Conservation (phyloP, 2,888 invertebrate species). For the Heliconius hortense region DNA sequence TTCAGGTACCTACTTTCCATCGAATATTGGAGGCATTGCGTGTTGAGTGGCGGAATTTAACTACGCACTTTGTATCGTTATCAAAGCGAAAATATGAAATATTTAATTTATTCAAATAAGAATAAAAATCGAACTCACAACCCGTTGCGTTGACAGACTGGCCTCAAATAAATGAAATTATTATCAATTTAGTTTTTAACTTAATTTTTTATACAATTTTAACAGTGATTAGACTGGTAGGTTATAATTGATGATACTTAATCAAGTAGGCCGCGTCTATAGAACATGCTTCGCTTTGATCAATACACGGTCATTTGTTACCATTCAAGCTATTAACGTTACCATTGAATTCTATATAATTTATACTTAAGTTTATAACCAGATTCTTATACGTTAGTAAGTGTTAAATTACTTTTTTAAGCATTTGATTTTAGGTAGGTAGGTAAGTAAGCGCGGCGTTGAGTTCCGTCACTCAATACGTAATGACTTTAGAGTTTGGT, state of each 20-base stretch:
- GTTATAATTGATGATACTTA: conserved; percentile 21
- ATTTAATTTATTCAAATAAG: too few relatives aligned
- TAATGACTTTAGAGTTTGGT: accelerated
- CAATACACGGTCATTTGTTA: conserved; percentile 36
- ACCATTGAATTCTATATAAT: conserved; percentile 7
- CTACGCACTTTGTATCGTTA: too few relatives aligned
- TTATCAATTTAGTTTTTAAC: background rate
- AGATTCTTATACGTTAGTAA: background rate
- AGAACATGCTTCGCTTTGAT: conserved; percentile 25
- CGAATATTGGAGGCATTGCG: too few relatives aligned
- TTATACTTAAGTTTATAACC: background rate
- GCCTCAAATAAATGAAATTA: background rate
- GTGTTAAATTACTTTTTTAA: background rate
- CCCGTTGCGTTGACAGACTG: too few relatives aligned
- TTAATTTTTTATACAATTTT: background rate
- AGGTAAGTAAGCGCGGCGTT: background rate
- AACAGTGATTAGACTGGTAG: background rate
- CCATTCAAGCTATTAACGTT: conserved; percentile 26
- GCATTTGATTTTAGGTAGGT: too few relatives aligned
- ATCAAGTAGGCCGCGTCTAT: conserved; percentile 11
- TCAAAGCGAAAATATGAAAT: too few relatives aligned
- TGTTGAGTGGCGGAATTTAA: too few relatives aligned
- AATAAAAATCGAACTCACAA: too few relatives aligned
- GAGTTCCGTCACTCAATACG: background rate
- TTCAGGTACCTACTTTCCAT: too few relatives aligned